phyloP scores from a whole-genome alignment of 2,888 invertebrate species.

The Drosophila trichaetosa region DNA sequence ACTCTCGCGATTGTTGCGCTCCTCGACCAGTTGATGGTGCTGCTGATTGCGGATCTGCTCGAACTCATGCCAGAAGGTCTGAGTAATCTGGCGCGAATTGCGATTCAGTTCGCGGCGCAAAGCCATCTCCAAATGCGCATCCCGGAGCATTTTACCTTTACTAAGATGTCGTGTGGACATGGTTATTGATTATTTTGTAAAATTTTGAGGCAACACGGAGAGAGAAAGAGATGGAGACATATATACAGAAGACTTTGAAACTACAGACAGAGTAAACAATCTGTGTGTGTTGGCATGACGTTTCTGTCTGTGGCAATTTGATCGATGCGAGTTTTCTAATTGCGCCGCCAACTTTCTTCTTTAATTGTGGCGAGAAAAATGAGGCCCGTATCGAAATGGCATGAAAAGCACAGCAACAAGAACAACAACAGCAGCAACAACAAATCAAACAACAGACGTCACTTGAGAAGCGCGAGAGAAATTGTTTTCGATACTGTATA shows the following conservation, averaged over 20 bases:
- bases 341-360: slow-evolving; percentile 78
- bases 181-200: background rate
- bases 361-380: slow-evolving; percentile 80
- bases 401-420: slow-evolving; percentile 68
- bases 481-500: slow-evolving; percentile 47
- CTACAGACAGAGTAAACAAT: slow-evolving; percentile 5
- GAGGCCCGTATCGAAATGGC: slow-evolving; percentile 81
- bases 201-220: slow-evolving; percentile 33
- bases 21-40: slow-evolving; percentile 42
- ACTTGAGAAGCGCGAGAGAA: slow-evolving; percentile 59
- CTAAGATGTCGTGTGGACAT: slow-evolving; percentile 39
- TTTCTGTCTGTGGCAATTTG: slow-evolving; percentile 55
- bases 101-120: slow-evolving; percentile 48
- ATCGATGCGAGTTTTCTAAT: slow-evolving; percentile 80
- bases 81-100: slow-evolving; percentile 44
- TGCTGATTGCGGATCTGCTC: slow-evolving; percentile 57
- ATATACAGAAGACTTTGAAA: background rate
- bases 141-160: slow-evolving; percentile 31
- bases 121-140: slow-evolving; percentile 27
- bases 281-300: slow-evolving; percentile 31
- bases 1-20: slow-evolving; percentile 39
- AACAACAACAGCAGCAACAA: slow-evolving; percentile 37
- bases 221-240: background rate
- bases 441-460: slow-evolving; percentile 31
- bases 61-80: slow-evolving; percentile 67